A percentile compares a stretch with the other conserved stretches of the same genome.
phyloP scores from a whole-genome alignment of 2,888 invertebrate genomes.

The Helobdella robusta region DNA sequence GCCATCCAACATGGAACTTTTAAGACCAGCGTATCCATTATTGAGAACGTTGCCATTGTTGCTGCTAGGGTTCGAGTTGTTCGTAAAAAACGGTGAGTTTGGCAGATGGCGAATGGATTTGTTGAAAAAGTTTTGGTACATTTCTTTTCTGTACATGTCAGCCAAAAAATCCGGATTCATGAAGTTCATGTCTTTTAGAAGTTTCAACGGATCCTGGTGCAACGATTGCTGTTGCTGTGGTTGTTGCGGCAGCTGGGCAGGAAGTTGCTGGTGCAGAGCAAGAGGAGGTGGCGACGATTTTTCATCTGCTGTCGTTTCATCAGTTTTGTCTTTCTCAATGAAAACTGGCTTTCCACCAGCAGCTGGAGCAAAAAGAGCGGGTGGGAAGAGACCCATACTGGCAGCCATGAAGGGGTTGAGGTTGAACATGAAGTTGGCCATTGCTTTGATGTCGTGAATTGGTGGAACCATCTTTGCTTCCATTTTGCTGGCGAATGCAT shows the following conservation, averaged over 20 bases:
- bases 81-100: conserved; percentile 43
- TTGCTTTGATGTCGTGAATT: conserved; percentile 19
- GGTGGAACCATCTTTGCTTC: background rate
- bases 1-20: conserved; percentile 12
- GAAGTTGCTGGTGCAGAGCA: background rate
- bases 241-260: too few species aligned
- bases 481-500: background rate
- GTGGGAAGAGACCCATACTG: conserved; percentile 19
- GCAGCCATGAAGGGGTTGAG: conserved; percentile 25
- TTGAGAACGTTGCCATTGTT: background rate
- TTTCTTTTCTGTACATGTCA: conserved; percentile 67
- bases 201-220: conserved; percentile 13
- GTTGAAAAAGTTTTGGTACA: conserved; percentile 47
- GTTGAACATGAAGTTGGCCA: conserved; percentile 22
- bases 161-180: conserved; percentile 60
- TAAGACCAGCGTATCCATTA: conserved; percentile 3
- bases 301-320: conserved; percentile 1
- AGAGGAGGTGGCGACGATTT: too few species aligned
- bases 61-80: conserved; percentile 38
- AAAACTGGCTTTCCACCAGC: too few species aligned
- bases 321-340: too few species aligned
- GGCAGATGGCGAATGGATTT: too few species aligned
- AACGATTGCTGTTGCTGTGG: background rate
- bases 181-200: conserved; percentile 28
- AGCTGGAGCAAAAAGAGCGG: conserved; percentile 4